Evolutionary conservation across 2,888 invertebrate species (phyloP).

Genomic region (Timandra comae): DNA sequence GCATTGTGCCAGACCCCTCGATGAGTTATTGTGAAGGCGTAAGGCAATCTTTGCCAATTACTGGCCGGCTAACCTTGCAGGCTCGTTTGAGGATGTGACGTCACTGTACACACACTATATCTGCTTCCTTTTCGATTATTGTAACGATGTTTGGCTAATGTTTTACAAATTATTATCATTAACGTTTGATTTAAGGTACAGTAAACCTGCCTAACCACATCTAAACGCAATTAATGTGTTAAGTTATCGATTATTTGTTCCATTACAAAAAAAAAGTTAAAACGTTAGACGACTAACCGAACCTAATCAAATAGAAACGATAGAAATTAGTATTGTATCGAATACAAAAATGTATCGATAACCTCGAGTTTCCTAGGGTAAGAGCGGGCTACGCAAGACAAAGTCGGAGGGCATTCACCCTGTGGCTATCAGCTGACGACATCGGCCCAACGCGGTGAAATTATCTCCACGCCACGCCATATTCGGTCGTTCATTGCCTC

Average conservation of each 20-base stretch:
- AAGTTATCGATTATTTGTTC: too few species aligned
- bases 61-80: slow-evolving; percentile 42
- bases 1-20: slow-evolving; percentile 27
- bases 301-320: too few species aligned
- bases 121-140: slow-evolving; percentile 30
- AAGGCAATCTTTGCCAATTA: slow-evolving; percentile 59
- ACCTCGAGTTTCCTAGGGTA: slow-evolving; percentile 53
- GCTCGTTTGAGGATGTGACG: slow-evolving; percentile 42
- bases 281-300: too few species aligned
- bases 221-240: too few species aligned
- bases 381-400: slow-evolving; percentile 60
- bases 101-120: slow-evolving; percentile 32
- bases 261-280: too few species aligned
- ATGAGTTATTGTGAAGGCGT: slow-evolving; percentile 46
- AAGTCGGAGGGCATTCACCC: slow-evolving; percentile 66
- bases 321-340: too few species aligned
- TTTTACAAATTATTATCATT: too few species aligned
- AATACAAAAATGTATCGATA: slow-evolving; percentile 53
- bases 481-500: slow-evolving; percentile 59
- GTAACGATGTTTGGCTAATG: too few species aligned
- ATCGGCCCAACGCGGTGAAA: slow-evolving; percentile 52
- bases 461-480: slow-evolving; percentile 63
- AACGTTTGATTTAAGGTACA: too few species aligned
- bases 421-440: slow-evolving; percentile 72
- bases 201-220: too few species aligned